Evolutionary conservation across 2,888 invertebrate species (phyloP), one percentile per base, ranked within the genome.

Genomic region (Arctia plantaginis): DNA sequence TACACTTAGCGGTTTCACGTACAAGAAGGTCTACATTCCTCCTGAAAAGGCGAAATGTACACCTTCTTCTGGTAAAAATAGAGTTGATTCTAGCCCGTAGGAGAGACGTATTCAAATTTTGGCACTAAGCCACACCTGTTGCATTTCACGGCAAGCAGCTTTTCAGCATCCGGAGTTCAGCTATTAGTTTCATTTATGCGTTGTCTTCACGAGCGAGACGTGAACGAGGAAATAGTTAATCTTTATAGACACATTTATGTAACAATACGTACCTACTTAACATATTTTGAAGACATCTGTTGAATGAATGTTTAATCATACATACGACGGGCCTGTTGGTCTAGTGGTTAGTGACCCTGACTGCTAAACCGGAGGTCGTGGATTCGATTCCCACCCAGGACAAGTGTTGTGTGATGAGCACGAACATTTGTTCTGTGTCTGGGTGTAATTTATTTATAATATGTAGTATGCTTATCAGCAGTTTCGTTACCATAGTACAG

Each of bases 41-140:
- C 23, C 51, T n/a, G 3, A n/a, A 55, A 0, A 0, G 72, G 39
- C 44, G 13, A 4, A 78, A 78, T 30, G 3, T 72, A 65, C 65
- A 80, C 76, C 74, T 73, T 79, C 44, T 30, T 0, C 0, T 8
- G 2, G 7, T 4, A 18, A 10, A 27, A 23, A 67, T 73, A 41
- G 55, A 39, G 64, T 74, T 72, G 30, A 10, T 33, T 77, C 62
- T 77, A 27, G 68, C 18, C 15, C 3, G 30, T 27, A 13, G 1
- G 3, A 12, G 30, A 44, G 20, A 77, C 76, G 77, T 75, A 83
- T 81, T 77, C 82, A 77, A 79, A 84, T 83, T 80, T 85, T 86
- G 84, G 87, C 83, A 80, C 64, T 35, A 44, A 55, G 81, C 78
- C 85, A 83, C 79, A 83, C 79, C 76, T 82, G 83, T 84, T 83